A percentile compares a stretch with the other conserved stretches of the same genome.
Conservation (phyloP, 2,888 invertebrate species). For the Pyrrhia umbra region DNA sequence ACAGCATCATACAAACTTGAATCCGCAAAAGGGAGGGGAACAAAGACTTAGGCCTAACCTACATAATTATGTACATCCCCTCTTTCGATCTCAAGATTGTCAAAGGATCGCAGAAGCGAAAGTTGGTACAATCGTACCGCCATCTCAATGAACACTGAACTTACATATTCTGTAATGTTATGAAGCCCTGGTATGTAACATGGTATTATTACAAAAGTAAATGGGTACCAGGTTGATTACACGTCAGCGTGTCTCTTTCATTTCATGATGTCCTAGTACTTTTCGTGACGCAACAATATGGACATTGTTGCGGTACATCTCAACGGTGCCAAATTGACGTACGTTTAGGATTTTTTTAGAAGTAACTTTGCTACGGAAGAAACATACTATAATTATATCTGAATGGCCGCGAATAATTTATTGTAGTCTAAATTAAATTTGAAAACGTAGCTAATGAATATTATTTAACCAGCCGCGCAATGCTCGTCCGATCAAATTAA, state of each 20-base stretch:
- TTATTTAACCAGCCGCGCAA: no score
- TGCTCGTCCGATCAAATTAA: no score
- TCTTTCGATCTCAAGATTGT: slow-evolving; percentile 68
- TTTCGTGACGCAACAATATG: slow-evolving; percentile 48
- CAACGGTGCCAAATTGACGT: background rate
- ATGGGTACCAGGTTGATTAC: slow-evolving; percentile 33
- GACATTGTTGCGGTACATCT: slow-evolving; percentile 20
- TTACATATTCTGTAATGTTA: slow-evolving; percentile 21
- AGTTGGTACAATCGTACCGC: slow-evolving; percentile 56
- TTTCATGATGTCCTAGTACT: slow-evolving; percentile 30
- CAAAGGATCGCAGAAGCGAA: slow-evolving; percentile 62
- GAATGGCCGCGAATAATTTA: no score
- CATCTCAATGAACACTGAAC: slow-evolving; percentile 9
- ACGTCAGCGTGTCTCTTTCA: slow-evolving; percentile 1
- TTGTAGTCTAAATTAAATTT: no score
- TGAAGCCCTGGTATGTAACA: slow-evolving; percentile 34
- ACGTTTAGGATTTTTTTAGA: background rate
- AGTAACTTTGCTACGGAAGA: no score
- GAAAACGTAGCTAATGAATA: no score
- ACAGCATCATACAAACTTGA: slow-evolving; percentile 72
- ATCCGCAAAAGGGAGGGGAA: slow-evolving; percentile 73
- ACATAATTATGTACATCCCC: slow-evolving; percentile 87
- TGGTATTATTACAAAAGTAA: slow-evolving; percentile 34
- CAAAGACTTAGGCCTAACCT: slow-evolving; percentile 80
- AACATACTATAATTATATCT: no score